Evolutionary conservation across 23 tunicate species (phyloP), one percentile per base, ranked within the genome.

Genomic region (Ascidia mentula): DNA sequence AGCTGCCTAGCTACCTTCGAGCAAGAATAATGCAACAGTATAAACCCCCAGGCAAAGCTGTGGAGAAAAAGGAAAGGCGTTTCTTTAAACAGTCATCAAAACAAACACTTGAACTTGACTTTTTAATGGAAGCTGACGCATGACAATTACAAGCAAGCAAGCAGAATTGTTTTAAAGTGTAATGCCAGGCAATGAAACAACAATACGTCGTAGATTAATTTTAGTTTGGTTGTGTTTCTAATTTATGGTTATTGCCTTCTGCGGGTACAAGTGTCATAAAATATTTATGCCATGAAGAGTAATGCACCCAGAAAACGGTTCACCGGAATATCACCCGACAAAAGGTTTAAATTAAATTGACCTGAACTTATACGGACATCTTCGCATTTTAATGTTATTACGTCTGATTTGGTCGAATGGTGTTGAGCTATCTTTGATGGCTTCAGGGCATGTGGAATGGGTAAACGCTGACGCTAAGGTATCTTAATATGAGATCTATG

Each of bases 241-340:
- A 9, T 26, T 53, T 9, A 28, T 26, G 22, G 22, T 20, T 53
- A 53, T 53, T 53, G 65, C 65, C 24, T 3, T 53, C 65, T 26
- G 7, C 28, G 65, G 13, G 65, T 3, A 53, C 65, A 6, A 28
- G 65, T 53, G 65, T n/a, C n/a, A 53, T 53, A 53, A 53, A 53
- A 53, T 53, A 53, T 53, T 53, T 53, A 53, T 53, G 65, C 65
- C 22, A 53, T 53, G 13, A 53, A 53, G 65, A 53, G 65, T 53
- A 53, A 53, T 53, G 65, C 65, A n/a, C n/a, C 12, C 65, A 28
- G 24, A 53, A 53, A 28, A 53, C 65, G 24, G 65, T 53, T 53
- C 65, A 53, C 22, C 65, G 65, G 24, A 53, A 53, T 28, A 9
- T 3, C n/a, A n/a, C n/a, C n/a, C 65, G 65, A 53, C 65, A 53